Percentiles rank a stretch among this genome's conserved stretches.
phyloP scores from a whole-genome alignment of 2,888 invertebrate genomes.

The Vanessa cardui region DNA sequence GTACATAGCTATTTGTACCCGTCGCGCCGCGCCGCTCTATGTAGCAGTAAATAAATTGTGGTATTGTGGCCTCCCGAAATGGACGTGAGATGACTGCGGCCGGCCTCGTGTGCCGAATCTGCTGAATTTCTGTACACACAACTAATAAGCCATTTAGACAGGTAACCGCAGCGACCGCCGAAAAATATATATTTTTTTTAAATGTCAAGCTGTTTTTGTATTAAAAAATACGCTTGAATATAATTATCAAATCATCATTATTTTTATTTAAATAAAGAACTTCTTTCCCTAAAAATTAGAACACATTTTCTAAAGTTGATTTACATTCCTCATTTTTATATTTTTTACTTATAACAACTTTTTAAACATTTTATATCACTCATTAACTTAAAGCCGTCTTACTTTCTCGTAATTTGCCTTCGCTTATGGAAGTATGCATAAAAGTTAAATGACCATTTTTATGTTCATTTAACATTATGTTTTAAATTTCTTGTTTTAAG shows the following conservation, averaged over 20 bases:
- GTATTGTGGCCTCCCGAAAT: conserved; percentile 35
- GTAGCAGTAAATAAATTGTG: conserved; percentile 38
- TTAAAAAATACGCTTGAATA: neutral
- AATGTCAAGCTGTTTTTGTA: neutral
- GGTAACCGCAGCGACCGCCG: conserved; percentile 7
- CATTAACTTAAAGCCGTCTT: neutral
- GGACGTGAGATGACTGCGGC: conserved; percentile 38
- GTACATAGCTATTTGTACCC: conserved; percentile 33
- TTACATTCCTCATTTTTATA: too few species aligned
- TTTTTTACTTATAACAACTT: too few species aligned
- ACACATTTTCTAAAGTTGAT: too few species aligned
- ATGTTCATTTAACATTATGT: too few species aligned
- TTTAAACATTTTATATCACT: too few species aligned
- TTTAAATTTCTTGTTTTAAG: too few species aligned
- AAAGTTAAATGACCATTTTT: too few species aligned
- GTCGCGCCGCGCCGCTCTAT: conserved; percentile 24
- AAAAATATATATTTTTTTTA: neutral
- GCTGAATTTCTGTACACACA: conserved; percentile 29
- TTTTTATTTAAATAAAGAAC: too few species aligned
- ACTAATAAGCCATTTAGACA: conserved; percentile 29
- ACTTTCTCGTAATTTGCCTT: too few species aligned
- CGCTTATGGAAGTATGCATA: too few species aligned
- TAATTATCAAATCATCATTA: too few species aligned
- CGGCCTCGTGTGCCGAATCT: conserved; percentile 26
- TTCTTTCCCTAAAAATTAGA: too few species aligned